Conservation (phyloP, 1,140 invertebrate genomes). For the Lerema accius region DNA sequence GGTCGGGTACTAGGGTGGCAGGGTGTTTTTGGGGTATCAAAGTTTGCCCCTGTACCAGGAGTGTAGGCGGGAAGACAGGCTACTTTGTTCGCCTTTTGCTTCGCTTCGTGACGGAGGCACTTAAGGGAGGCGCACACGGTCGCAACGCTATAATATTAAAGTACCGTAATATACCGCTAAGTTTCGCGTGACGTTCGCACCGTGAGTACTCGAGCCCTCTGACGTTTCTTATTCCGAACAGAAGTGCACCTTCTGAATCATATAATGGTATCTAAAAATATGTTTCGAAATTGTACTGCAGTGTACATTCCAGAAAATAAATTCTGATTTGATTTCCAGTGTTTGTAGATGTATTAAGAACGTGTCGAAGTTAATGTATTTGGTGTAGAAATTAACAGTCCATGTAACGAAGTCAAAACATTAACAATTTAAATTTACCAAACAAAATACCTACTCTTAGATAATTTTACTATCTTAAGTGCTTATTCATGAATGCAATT, state of each 20-base stretch:
- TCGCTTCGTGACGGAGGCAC: conserved; percentile 75
- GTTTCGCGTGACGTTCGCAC: conserved; percentile 39
- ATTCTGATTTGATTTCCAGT: no score
- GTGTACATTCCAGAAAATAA: no score
- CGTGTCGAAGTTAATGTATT: no score
- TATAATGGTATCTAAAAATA: neutral
- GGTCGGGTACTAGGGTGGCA: conserved; percentile 70
- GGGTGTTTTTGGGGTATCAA: conserved; percentile 72
- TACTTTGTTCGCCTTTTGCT: conserved; percentile 79
- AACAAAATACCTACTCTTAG: no score
- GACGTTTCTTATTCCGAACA: conserved; percentile 21
- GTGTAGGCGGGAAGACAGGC: conserved; percentile 67
- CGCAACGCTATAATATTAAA: conserved; percentile 62
- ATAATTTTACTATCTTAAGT: no score
- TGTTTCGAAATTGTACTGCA: neutral
- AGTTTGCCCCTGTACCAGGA: conserved; percentile 72
- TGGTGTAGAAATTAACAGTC: no score
- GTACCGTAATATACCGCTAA: conserved; percentile 62
- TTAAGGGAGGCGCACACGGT: conserved; percentile 74
- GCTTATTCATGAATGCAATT: no score
- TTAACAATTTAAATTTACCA: no score
- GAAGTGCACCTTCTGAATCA: conserved; percentile 14
- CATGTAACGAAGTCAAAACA: no score
- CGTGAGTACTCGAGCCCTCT: conserved; percentile 10
- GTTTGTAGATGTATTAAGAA: no score